Percentiles rank a stretch among this genome's conserved stretches.
phyloP scores from a whole-genome alignment of 2,113 vertebrate species.

The Monopterus albus region DNA sequence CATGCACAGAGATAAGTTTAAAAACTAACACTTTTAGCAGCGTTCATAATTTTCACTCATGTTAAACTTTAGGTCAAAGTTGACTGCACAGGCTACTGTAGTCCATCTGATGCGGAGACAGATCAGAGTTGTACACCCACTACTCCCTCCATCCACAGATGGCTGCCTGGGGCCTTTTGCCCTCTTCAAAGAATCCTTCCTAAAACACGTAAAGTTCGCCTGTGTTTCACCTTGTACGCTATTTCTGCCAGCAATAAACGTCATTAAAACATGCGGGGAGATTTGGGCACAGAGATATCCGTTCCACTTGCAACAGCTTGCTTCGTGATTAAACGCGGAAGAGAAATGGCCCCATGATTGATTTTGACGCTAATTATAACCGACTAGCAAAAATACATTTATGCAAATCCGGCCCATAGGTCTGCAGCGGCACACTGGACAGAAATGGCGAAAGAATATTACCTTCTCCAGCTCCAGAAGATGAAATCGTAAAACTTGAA shows the following conservation, averaged over 20 bases:
- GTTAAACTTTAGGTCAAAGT: slow-evolving; percentile 13
- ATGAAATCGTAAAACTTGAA: slow-evolving; percentile 99
- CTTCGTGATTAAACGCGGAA: slow-evolving; percentile 95
- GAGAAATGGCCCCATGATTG: slow-evolving; percentile 93
- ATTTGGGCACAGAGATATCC: slow-evolving; percentile 84
- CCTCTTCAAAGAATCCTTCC: slow-evolving; percentile 55
- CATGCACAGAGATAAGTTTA: background rate
- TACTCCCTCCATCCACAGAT: slow-evolving; percentile 54
- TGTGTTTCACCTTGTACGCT: slow-evolving; percentile 68
- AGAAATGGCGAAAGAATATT: slow-evolving; percentile 81
- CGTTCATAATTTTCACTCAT: background rate
- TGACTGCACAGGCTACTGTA: slow-evolving; percentile 17
- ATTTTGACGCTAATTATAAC: slow-evolving; percentile 96
- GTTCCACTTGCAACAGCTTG: slow-evolving; percentile 89
- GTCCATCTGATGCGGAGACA: slow-evolving; percentile 47
- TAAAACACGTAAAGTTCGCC: slow-evolving; percentile 53
- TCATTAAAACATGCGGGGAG: slow-evolving; percentile 70
- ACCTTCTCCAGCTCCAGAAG: slow-evolving; percentile 99
- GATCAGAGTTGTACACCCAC: slow-evolving; percentile 56
- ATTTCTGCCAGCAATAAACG: slow-evolving; percentile 66
- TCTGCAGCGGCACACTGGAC: slow-evolving; percentile 81
- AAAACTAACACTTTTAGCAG: slow-evolving; percentile 26
- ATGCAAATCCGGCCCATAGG: slow-evolving; percentile 88
- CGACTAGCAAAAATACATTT: slow-evolving; percentile 93
- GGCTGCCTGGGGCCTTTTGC: slow-evolving; percentile 69